Conservation (phyloP, 2,888 invertebrate genomes). For the Pyrocoelia pectoralis region DNA sequence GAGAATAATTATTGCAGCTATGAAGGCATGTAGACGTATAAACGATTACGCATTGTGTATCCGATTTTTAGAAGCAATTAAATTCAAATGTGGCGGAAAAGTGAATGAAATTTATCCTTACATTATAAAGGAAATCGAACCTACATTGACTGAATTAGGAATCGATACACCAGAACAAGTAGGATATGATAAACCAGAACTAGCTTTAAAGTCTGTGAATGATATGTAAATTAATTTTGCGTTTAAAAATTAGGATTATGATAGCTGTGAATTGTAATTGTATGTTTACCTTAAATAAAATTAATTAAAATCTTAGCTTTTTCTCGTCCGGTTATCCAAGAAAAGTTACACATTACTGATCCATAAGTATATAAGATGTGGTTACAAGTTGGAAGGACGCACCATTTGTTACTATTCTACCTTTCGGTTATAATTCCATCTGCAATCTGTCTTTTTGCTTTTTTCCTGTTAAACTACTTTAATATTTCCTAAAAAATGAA, state of each 20-base stretch:
- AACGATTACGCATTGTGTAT: constrained; percentile 95
- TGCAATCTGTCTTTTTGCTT: no score
- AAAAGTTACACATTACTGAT: no score
- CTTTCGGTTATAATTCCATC: no score
- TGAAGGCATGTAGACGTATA: constrained; percentile 90
- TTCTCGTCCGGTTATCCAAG: no score
- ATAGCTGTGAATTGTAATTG: background rate
- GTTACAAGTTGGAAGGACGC: no score
- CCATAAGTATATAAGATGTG: no score
- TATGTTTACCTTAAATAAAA: background rate
- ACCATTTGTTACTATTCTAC: no score
- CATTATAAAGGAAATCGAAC: constrained; percentile 87
- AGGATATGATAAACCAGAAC: constrained; percentile 96
- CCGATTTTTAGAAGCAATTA: constrained; percentile 91
- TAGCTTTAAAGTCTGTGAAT: constrained; percentile 80
- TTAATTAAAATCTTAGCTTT: no score
- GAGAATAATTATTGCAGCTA: constrained; percentile 82
- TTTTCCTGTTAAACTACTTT: no score
- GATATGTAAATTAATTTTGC: constrained; percentile 58
- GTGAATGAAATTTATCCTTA: constrained; percentile 85
- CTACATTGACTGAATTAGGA: constrained; percentile 92
- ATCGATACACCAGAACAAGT: constrained; percentile 94
- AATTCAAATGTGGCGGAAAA: constrained; percentile 84
- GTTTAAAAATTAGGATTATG: background rate
- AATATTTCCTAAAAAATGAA: no score